phyloP scores from a whole-genome alignment of 2,888 invertebrate species.

The Pyralis farinalis region DNA sequence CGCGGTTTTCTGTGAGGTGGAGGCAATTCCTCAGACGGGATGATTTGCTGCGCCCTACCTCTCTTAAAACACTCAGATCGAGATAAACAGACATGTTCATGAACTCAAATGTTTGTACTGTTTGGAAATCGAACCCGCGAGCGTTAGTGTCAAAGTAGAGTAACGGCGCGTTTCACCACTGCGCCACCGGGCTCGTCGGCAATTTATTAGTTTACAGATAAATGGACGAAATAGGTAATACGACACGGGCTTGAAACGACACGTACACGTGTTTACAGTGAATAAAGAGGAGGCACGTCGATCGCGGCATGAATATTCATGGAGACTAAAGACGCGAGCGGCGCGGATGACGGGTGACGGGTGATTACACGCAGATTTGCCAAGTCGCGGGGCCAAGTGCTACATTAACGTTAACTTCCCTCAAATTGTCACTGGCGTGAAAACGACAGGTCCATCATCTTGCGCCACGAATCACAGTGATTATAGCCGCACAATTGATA shows the following conservation, averaged over 20 bases:
- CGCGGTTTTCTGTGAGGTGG: no score
- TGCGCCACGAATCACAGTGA: neutral
- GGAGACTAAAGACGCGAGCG: slow-evolving; percentile 21
- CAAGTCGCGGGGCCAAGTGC: slow-evolving; percentile 19
- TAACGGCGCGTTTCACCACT: no score
- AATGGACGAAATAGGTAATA: slow-evolving; percentile 41
- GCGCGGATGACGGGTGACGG: slow-evolving; percentile 6
- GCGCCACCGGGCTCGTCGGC: no score
- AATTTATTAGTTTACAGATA: slow-evolving; percentile 3
- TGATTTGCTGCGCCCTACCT: no score
- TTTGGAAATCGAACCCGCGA: no score
- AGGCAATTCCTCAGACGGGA: no score
- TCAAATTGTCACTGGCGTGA: slow-evolving; percentile 16
- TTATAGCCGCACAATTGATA: neutral
- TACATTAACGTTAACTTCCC: slow-evolving; percentile 25
- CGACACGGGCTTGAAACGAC: slow-evolving; percentile 53
- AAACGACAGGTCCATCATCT: neutral
- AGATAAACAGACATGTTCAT: no score
- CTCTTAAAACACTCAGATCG: no score
- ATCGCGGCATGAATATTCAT: slow-evolving; percentile 71
- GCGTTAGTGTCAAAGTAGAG: no score
- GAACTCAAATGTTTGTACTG: no score
- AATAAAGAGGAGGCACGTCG: slow-evolving; percentile 58
- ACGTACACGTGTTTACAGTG: slow-evolving; percentile 67
- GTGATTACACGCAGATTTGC: slow-evolving; percentile 35